Percentiles rank a stretch among this genome's conserved stretches.
These are phyloP conservation scores for Myotis lucifugus DNA, from an alignment of 2,113 vertebrate species.

Conservation along the genomic window DNA sequence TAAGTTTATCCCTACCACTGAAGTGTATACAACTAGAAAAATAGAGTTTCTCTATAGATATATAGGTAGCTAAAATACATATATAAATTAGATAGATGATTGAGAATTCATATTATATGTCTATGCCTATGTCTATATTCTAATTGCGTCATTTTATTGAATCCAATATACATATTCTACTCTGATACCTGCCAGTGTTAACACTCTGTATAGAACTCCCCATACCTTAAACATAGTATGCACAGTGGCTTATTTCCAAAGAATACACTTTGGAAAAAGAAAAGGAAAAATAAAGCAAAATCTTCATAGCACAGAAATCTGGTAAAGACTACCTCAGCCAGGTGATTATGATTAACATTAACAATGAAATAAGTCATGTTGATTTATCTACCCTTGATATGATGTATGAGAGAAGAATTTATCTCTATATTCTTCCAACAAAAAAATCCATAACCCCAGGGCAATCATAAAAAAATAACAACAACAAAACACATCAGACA, in stretches of 20 bases:
- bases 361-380: not conserved
- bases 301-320: not conserved
- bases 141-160: not conserved
- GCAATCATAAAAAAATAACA: not conserved
- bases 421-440: not conserved
- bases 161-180: not conserved
- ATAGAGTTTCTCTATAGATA: not conserved
- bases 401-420: not conserved
- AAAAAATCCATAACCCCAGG: not conserved
- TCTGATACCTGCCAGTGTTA: not conserved
- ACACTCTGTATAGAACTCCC: not conserved
- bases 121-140: not conserved
- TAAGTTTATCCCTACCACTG: not conserved
- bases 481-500: not conserved
- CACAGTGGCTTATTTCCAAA: not conserved
- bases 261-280: not conserved
- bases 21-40: not conserved
- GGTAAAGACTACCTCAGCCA: not conserved
- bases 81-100: not conserved
- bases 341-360: not conserved
- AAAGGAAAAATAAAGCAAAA: not conserved
- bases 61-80: not conserved
- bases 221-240: not conserved
- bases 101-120: not conserved
- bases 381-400: not conserved